Evolutionary conservation across 2,113 vertebrate genomes (phyloP), one percentile per base, ranked within the genome.

Genomic region (Scomber japonicus): DNA sequence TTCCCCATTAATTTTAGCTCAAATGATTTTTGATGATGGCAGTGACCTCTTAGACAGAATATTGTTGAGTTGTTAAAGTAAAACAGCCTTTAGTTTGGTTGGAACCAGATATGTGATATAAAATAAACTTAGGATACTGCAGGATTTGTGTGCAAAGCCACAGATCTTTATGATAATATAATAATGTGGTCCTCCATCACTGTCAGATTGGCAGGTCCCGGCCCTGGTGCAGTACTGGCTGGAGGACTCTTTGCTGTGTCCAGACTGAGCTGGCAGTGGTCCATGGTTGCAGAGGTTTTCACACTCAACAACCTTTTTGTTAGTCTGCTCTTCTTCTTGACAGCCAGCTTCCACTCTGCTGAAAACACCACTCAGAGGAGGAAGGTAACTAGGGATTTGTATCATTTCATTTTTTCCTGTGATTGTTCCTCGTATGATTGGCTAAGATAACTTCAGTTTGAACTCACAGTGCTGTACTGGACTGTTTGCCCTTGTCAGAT

Each of bases 251-350:
- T 99, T 89, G 96, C 97, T 13, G 96, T 97, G 84, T 98, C 97
- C 86, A 96, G 96, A 86, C 96, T 99, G 71, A 97, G 95, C 90
- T 99, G 98, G 97, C 97, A 98, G 93, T 99, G 98, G 98, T 97
- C 98, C 85, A 94, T 96, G 88, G 82, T 96, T 69, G 97, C 97
- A 0, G 98, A 99, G 94, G 98, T 99, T 94, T 99, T 99, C 80
- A 96, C 97, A 90, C 96, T 99, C 88, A 99, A 99, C 96, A 99
- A 98, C 96, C 93, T 99, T 90, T 99, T 99, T 90, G 94, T 98
- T 80, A 96, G 96, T 66, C 91, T 98, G 89, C 95, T 99, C 75
- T 96, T 99, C 94, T 95, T 94, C 84, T 95, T 97, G 79, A 94
- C 93, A 1, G 93, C 88, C 80, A 90, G 78, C 85, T 99, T 99